phyloP scores from a whole-genome alignment of 2,113 vertebrate species.

The Microcebus jonahi region DNA sequence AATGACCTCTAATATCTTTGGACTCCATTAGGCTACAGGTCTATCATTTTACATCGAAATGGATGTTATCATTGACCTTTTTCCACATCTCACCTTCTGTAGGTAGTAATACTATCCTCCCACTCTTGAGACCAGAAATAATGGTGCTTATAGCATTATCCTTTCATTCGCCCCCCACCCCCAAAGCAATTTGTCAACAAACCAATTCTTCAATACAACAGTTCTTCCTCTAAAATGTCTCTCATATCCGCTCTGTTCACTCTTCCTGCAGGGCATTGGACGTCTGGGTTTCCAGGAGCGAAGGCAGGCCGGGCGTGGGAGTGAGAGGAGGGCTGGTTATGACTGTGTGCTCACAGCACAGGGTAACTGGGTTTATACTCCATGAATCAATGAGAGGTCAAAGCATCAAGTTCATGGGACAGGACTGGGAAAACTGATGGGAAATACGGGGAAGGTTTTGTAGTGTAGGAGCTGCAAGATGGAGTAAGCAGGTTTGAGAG shows the following conservation, averaged over 20 bases:
- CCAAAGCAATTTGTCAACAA: neutral
- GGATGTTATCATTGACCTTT: neutral
- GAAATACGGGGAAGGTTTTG: neutral
- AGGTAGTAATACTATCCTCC: neutral
- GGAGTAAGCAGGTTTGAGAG: neutral
- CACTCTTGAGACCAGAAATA: neutral
- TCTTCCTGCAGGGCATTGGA: neutral
- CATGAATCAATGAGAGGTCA: neutral
- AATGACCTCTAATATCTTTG: neutral
- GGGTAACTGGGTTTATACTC: neutral
- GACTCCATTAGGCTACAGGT: neutral
- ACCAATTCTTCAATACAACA: neutral
- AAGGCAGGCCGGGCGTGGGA: too few relatives aligned
- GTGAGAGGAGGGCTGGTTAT: neutral
- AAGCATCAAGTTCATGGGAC: neutral
- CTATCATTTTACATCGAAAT: neutral
- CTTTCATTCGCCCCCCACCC: neutral
- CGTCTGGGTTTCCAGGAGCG: neutral
- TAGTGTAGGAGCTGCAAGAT: neutral
- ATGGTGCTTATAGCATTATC: neutral
- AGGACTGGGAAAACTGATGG: neutral
- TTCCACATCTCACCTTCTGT: neutral
- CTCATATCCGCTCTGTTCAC: neutral
- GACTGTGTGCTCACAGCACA: neutral
- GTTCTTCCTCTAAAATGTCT: neutral